Conservation (phyloP, 2,888 invertebrate species). For the Ectemnius continuus region DNA sequence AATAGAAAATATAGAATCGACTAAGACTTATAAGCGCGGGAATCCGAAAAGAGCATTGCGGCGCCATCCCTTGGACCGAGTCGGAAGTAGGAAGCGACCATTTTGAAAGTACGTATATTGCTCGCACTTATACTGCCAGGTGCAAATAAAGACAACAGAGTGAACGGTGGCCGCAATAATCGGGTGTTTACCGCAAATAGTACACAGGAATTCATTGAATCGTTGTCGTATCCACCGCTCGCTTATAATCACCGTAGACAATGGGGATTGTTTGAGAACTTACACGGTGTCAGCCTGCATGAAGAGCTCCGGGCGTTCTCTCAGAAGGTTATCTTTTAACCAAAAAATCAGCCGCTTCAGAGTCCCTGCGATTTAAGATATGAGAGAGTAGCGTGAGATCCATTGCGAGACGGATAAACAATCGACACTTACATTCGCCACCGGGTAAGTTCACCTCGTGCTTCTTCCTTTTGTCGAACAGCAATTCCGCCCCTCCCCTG, state of each 20-base stretch:
- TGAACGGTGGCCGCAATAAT: constrained; percentile 30
- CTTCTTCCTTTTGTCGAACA: constrained; percentile 91
- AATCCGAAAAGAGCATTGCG: constrained; percentile 8
- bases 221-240: not conserved
- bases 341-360: constrained; percentile 87
- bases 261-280: constrained; percentile 60
- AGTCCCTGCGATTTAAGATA: constrained; percentile 80
- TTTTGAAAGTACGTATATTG: constrained; percentile 24
- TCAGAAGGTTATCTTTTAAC: constrained; percentile 91
- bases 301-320: constrained; percentile 87
- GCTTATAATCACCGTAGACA: not conserved
- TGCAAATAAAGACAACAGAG: constrained; percentile 34
- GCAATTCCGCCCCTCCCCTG: constrained; percentile 94
- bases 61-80: constrained; percentile 21
- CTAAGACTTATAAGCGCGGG: too few relatives aligned
- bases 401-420: not conserved
- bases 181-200: constrained; percentile 20
- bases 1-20: too few relatives aligned
- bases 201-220: not conserved
- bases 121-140: constrained; percentile 29
- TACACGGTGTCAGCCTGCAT: constrained; percentile 80
- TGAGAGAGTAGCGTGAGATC: constrained; percentile 8
- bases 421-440: constrained; percentile 79
- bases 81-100: constrained; percentile 26
- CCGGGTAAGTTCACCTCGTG: constrained; percentile 83